phyloP scores from a whole-genome alignment of 2,888 invertebrate genomes.

The Lymantria monacha region DNA sequence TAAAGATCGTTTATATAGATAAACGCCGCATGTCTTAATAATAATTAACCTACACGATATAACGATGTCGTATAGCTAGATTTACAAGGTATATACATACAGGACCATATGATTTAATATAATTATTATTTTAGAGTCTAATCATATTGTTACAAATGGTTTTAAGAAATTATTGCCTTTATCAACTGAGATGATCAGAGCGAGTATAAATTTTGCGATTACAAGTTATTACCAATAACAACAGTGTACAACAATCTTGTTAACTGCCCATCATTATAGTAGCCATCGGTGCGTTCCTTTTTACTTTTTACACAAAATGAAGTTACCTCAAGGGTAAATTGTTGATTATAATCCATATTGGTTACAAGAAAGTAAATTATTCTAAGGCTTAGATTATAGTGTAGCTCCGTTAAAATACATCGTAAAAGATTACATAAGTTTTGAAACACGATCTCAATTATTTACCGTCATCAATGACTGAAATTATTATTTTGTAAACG shows the following conservation, averaged over 20 bases:
- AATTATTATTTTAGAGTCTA: conserved; percentile 26
- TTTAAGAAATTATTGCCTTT: conserved; percentile 18
- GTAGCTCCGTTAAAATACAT: conserved; percentile 25
- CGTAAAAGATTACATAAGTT: conserved; percentile 20
- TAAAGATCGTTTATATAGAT: too few relatives aligned
- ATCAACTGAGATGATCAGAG: conserved; percentile 17
- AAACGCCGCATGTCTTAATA: too few relatives aligned
- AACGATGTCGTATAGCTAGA: too few relatives aligned
- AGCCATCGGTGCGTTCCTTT: conserved; percentile 62
- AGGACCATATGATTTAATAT: conserved; percentile 11
- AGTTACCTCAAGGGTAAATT: conserved; percentile 53
- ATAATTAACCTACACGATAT: too few relatives aligned
- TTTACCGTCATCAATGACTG: conserved; percentile 7
- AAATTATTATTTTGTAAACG: background rate
- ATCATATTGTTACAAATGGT: conserved; percentile 20
- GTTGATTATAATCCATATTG: conserved; percentile 56
- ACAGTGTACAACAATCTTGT: conserved; percentile 55
- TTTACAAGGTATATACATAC: background rate
- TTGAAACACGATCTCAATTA: conserved; percentile 24
- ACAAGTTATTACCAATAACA: conserved; percentile 47
- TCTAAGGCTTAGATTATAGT: conserved; percentile 41
- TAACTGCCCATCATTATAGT: conserved; percentile 65
- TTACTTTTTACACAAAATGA: conserved; percentile 52
- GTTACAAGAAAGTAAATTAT: conserved; percentile 46
- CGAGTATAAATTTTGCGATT: conserved; percentile 40